A percentile compares a stretch with the other conserved stretches of the same genome.
These are phyloP conservation scores for Alloplasta piceator DNA, from an alignment of 2,888 invertebrate species.

Conservation along the genomic window DNA sequence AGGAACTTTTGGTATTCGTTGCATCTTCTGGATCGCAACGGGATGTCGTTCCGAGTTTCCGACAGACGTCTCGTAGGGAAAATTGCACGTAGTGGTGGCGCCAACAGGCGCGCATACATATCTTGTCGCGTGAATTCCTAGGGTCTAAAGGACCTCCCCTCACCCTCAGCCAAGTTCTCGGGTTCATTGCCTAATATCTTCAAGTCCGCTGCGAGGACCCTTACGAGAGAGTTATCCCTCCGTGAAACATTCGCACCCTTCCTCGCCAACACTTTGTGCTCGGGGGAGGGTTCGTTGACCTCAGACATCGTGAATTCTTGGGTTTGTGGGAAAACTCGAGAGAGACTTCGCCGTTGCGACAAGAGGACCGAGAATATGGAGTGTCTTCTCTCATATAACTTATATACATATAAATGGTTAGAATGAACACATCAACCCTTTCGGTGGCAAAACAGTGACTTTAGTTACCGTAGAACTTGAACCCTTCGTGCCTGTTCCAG, in stretches of 20 bases:
- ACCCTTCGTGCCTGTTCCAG: too few relatives aligned
- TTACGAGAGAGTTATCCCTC: constrained; percentile 34
- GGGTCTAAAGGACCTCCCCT: constrained; percentile 24
- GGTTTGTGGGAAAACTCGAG: constrained; percentile 27
- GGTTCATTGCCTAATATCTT: constrained; percentile 44
- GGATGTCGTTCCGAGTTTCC: constrained; percentile 23
- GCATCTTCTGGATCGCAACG: constrained; percentile 1
- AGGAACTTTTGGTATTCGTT: constrained; percentile 9
- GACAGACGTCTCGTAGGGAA: constrained; percentile 11
- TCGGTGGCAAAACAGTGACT: too few relatives aligned
- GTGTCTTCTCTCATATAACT: not conserved
- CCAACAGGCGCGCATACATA: constrained; percentile 16
- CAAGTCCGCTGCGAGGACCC: constrained; percentile 11
- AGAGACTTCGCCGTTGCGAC: constrained; percentile 7
- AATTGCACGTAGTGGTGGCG: constrained; percentile 18
- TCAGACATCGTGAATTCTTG: constrained; percentile 40
- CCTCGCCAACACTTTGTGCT: constrained; percentile 6
- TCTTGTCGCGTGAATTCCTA: constrained; percentile 47
- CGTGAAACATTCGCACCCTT: constrained; percentile 46
- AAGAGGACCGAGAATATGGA: constrained; percentile 21
- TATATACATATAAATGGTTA: not conserved
- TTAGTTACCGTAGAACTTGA: too few relatives aligned
- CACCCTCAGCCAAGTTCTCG: not conserved
- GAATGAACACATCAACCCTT: too few relatives aligned
- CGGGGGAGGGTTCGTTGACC: constrained; percentile 33